Percentiles rank a stretch among this genome's conserved stretches.
Evolutionary conservation across 2,888 invertebrate genomes (phyloP).

Genomic region (Ornithoptera alexandrae): DNA sequence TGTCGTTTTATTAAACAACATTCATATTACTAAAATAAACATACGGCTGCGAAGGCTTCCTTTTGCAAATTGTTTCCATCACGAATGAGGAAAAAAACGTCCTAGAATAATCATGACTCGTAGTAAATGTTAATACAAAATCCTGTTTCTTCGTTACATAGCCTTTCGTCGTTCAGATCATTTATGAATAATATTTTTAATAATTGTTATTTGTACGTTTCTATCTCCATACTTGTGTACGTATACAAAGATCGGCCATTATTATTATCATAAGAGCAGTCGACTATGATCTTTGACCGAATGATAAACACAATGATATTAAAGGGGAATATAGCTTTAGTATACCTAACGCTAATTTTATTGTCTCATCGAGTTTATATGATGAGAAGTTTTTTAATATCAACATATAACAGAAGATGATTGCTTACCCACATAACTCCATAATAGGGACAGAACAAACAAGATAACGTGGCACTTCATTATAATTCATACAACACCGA

Average conservation of each 20-base stretch:
- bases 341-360: neutral
- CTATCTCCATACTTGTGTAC: neutral
- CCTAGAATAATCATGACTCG: slow-evolving; percentile 4
- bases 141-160: slow-evolving; percentile 14
- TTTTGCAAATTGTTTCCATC: slow-evolving; percentile 5
- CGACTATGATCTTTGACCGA: slow-evolving; percentile 12
- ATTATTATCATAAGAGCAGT: neutral
- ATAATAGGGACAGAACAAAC: slow-evolving; percentile 47
- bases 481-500: slow-evolving; percentile 35
- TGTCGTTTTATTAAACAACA: neutral
- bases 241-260: neutral
- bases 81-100: slow-evolving; percentile 20
- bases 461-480: slow-evolving; percentile 48
- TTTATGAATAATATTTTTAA: neutral
- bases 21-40: neutral
- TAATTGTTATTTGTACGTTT: neutral
- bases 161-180: neutral
- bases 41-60: neutral
- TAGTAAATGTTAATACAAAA: neutral
- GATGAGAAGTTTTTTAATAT: neutral
- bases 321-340: neutral
- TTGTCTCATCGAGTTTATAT: neutral
- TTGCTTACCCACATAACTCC: slow-evolving; percentile 52
- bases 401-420: slow-evolving; percentile 3
- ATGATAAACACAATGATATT: neutral